Evolutionary conservation across 2,888 invertebrate species (phyloP).

Genomic region (Alsophila aescularia): DNA sequence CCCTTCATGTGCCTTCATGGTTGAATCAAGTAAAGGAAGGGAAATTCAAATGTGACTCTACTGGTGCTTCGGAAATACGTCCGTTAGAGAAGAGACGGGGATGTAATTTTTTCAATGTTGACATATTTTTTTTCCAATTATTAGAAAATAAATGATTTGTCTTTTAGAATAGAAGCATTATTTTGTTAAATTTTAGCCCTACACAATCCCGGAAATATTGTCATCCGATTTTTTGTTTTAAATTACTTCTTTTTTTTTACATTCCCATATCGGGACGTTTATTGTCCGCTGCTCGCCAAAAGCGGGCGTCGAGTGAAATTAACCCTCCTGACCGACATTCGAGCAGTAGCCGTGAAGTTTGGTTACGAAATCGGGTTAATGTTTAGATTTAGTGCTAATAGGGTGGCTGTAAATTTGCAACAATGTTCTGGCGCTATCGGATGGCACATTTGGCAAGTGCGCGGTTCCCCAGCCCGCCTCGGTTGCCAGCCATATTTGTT

Average conservation of each 20-base stretch:
- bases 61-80: too few species aligned
- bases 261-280: constrained; percentile 45
- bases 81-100: too few species aligned
- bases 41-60: too few species aligned
- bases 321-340: constrained; percentile 70
- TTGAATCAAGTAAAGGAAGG: too few species aligned
- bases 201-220: not conserved
- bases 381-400: constrained; percentile 85
- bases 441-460: constrained; percentile 81
- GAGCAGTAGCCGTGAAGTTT: constrained; percentile 70
- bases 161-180: too few species aligned
- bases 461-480: constrained; percentile 60
- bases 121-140: too few species aligned
- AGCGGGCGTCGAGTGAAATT: constrained; percentile 57
- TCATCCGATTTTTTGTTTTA: not conserved
- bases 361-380: constrained; percentile 82
- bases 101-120: too few species aligned
- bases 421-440: constrained; percentile 81
- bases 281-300: constrained; percentile 47
- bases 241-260: constrained; percentile 24
- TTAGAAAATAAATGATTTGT: too few species aligned
- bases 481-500: constrained; percentile 75
- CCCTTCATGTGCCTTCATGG: too few species aligned
- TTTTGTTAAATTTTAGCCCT: too few species aligned
- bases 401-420: constrained; percentile 80